Conservation (phyloP, 1,140 invertebrate species). For the Sogatella furcifera region DNA sequence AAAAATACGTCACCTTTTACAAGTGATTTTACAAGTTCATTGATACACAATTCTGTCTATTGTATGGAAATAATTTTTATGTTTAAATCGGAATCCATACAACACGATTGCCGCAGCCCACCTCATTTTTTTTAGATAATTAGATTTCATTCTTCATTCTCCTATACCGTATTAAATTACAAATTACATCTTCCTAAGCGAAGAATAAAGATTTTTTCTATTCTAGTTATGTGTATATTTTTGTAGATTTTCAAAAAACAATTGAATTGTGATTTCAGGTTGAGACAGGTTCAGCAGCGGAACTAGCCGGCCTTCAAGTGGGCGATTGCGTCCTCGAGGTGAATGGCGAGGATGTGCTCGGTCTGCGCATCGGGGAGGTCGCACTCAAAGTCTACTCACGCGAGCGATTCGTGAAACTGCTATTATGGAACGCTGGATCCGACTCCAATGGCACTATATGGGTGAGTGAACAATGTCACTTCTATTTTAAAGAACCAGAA, state of each 20-base stretch:
- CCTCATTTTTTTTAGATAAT: too few species aligned
- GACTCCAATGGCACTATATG: conserved; percentile 34
- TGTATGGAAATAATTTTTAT: too few species aligned
- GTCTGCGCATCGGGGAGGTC: conserved; percentile 43
- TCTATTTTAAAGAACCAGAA: not conserved
- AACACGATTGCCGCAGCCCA: too few species aligned
- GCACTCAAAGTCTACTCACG: conserved; percentile 39
- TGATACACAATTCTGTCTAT: too few species aligned
- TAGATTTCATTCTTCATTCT: too few species aligned
- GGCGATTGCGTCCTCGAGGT: conserved; percentile 54
- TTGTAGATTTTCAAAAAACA: not conserved
- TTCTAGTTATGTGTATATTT: too few species aligned
- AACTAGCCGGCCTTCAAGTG: conserved; percentile 34
- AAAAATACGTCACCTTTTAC: too few species aligned
- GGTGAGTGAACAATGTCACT: conserved; percentile 5
- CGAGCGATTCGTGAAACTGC: conserved; percentile 34
- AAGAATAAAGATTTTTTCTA: too few species aligned
- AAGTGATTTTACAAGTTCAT: too few species aligned
- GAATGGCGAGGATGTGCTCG: conserved; percentile 46
- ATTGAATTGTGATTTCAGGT: conserved; percentile 18
- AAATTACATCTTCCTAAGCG: too few species aligned
- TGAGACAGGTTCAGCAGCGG: conserved; percentile 36
- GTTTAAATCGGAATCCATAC: too few species aligned
- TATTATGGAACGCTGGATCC: conserved; percentile 36
- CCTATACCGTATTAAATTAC: too few species aligned